Percentiles rank a stretch among this genome's conserved stretches.
Evolutionary conservation across 2,797 vertebrate species (phyloP).

Genomic region (Betta splendens): DNA sequence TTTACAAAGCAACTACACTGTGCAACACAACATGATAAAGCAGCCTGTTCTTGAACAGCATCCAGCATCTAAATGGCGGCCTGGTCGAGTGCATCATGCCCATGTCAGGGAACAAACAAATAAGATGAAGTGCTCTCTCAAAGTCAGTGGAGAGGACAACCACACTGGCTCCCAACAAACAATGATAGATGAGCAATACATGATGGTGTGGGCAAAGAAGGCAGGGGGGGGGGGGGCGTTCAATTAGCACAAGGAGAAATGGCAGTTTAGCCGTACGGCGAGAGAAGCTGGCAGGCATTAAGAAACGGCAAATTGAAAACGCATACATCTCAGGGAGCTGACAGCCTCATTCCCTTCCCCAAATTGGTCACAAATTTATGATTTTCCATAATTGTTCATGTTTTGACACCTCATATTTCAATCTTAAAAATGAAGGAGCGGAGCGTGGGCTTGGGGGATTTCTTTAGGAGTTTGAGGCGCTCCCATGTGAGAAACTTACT

Average conservation of each 20-base stretch:
- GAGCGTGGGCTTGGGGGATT: slow-evolving; percentile 27
- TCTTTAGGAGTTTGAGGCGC: slow-evolving; percentile 23
- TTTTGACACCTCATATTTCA: slow-evolving; percentile 81
- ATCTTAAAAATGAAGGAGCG: slow-evolving; percentile 51
- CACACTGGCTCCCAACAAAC: slow-evolving; percentile 70
- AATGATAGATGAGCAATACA: slow-evolving; percentile 79
- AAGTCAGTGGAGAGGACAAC: slow-evolving; percentile 81
- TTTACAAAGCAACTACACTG: slow-evolving; percentile 45
- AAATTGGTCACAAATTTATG: slow-evolving; percentile 80
- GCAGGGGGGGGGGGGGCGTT: slow-evolving; percentile 59
- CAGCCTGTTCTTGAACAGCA: slow-evolving; percentile 67
- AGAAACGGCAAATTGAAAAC: slow-evolving; percentile 74
- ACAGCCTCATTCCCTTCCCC: slow-evolving; percentile 75
- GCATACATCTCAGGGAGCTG: slow-evolving; percentile 73
- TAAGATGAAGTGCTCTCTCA: slow-evolving; percentile 83
- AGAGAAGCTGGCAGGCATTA: slow-evolving; percentile 71
- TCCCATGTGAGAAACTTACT: slow-evolving; percentile 49
- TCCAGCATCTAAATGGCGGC: slow-evolving; percentile 74
- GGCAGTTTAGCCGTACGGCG: slow-evolving; percentile 69
- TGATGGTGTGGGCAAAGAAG: slow-evolving; percentile 63
- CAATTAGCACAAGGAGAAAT: slow-evolving; percentile 81
- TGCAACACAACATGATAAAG: slow-evolving; percentile 60
- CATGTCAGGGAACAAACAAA: slow-evolving; percentile 83
- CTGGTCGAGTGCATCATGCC: slow-evolving; percentile 77
- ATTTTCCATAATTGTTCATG: slow-evolving; percentile 79